Evolutionary conservation across 2,888 invertebrate species (phyloP).

Genomic region (Archips xylosteana): DNA sequence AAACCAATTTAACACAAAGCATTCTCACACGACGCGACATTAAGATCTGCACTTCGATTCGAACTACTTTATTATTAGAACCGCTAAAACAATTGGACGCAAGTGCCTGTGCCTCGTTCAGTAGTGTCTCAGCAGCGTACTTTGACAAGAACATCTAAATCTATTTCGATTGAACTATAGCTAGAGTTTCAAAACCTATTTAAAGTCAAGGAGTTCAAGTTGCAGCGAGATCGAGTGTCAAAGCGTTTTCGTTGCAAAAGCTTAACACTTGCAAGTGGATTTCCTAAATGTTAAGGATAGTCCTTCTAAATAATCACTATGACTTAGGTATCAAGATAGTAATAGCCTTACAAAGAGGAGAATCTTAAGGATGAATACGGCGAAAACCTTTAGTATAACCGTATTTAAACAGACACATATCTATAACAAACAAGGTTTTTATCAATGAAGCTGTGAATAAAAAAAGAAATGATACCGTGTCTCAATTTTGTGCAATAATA

Average conservation of each 20-base stretch:
- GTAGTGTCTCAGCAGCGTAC: constrained; percentile 45
- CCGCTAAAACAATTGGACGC: constrained; percentile 69
- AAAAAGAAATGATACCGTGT: constrained; percentile 28
- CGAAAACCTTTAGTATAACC: constrained; percentile 48
- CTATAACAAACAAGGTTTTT: constrained; percentile 45
- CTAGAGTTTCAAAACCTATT: constrained; percentile 63
- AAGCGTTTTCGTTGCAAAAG: constrained; percentile 70
- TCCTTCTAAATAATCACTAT: constrained; percentile 71
- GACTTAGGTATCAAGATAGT: constrained; percentile 78
- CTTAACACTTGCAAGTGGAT: constrained; percentile 65
- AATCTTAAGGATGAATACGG: constrained; percentile 65
- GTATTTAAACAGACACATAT: constrained; percentile 62
- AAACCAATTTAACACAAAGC: constrained; percentile 80
- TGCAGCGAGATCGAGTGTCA: constrained; percentile 74
- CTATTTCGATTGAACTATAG: constrained; percentile 55
- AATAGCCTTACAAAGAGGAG: constrained; percentile 68
- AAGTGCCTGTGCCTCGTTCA: constrained; percentile 65
- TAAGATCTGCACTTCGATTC: constrained; percentile 68
- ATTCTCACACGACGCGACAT: constrained; percentile 65
- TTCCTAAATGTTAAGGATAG: constrained; percentile 62
- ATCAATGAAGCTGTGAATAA: constrained; percentile 23
- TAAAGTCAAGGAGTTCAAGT: constrained; percentile 65
- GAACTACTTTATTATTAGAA: constrained; percentile 53
- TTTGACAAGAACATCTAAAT: constrained; percentile 41
- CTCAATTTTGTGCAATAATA: constrained; percentile 39